phyloP scores from a whole-genome alignment of 37 sponge, comb jelly and placozoan genomes.

The Mnemiopsis leidyi region DNA sequence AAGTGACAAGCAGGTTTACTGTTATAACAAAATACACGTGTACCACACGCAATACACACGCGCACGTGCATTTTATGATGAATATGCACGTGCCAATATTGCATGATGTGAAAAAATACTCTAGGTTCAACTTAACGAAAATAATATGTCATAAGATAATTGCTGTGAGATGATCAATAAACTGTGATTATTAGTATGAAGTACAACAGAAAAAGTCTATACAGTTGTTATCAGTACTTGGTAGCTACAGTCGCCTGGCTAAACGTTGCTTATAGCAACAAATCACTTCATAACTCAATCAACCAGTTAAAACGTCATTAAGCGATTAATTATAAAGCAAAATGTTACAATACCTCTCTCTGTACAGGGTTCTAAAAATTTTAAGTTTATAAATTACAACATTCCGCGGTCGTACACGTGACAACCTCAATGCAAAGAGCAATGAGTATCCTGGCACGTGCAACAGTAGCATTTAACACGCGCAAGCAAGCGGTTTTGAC shows the following conservation, averaged over 20 bases:
- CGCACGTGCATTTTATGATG: too few relatives aligned
- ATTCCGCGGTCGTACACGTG: too few relatives aligned
- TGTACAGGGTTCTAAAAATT: neutral
- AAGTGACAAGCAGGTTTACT: too few relatives aligned
- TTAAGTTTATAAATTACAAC: neutral
- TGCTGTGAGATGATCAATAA: neutral
- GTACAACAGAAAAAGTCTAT: neutral
- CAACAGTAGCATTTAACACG: too few relatives aligned
- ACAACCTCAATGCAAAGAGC: too few relatives aligned
- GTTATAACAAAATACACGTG: too few relatives aligned
- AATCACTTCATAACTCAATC: neutral
- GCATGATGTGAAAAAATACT: too few relatives aligned
- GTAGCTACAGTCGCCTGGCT: neutral
- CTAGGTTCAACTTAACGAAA: neutral
- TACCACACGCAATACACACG: too few relatives aligned
- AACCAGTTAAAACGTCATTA: neutral
- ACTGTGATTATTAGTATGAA: neutral
- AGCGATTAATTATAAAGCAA: neutral
- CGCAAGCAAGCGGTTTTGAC: too few relatives aligned
- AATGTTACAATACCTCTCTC: neutral
- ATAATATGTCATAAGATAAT: neutral
- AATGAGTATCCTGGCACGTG: too few relatives aligned
- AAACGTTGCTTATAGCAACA: neutral
- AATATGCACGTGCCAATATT: too few relatives aligned
- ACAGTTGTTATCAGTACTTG: neutral